These are phyloP conservation scores for Fringilla coelebs DNA, from an alignment of 2,797 vertebrate genomes.

Conservation along the genomic window DNA sequence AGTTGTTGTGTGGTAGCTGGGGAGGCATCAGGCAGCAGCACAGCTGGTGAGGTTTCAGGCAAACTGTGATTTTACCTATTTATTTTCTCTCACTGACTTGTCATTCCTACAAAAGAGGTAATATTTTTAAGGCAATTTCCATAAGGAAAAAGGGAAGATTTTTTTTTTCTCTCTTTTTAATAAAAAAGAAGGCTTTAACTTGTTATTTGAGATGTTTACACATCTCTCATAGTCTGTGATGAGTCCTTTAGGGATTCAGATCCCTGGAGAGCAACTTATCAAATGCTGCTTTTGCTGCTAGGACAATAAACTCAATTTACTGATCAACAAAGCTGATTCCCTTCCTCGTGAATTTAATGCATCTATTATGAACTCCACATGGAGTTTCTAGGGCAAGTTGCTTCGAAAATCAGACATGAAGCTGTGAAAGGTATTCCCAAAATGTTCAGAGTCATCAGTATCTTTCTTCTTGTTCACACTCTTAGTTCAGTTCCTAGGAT, in stretches of 20 bases:
- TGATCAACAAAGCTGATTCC: not conserved
- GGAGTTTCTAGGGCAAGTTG: not conserved
- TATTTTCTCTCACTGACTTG: constrained; percentile 1
- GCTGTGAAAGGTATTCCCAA: not conserved
- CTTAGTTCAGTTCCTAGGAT: not conserved
- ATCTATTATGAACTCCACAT: not conserved
- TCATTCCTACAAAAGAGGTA: not conserved
- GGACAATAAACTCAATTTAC: not conserved
- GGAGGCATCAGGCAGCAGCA: constrained; percentile 6
- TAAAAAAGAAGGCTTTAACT: not conserved
- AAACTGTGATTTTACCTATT: constrained; percentile 53
- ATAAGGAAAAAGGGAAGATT: not conserved
- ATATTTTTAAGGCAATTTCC: constrained; percentile 27
- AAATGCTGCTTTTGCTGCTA: not conserved
- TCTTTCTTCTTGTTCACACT: not conserved
- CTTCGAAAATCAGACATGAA: not conserved
- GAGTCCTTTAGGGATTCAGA: not conserved
- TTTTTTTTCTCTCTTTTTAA: not conserved
- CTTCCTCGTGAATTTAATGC: not conserved
- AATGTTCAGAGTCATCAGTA: not conserved
- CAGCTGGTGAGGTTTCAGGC: constrained; percentile 29
- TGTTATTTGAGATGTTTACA: not conserved
- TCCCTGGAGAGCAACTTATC: not conserved
- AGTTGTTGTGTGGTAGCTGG: not conserved
- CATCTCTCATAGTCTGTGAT: not conserved